phyloP scores from a whole-genome alignment of 2,888 invertebrate genomes.

The Dynastes hyllus region DNA sequence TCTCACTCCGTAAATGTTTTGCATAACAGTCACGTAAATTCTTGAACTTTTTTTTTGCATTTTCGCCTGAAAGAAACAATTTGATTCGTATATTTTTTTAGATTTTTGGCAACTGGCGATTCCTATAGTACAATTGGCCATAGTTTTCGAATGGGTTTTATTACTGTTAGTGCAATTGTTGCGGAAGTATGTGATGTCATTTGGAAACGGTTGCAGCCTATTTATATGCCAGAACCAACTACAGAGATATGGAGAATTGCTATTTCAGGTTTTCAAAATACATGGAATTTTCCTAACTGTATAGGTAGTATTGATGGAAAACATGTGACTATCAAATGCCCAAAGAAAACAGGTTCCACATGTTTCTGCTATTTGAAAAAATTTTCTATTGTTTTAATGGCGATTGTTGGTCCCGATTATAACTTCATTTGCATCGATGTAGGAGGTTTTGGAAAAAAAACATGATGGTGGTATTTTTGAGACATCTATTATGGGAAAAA shows the following conservation, averaged over 20 bases:
- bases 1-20: neutral
- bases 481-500: constrained; percentile 53
- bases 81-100: constrained; percentile 21
- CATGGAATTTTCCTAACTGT: neutral
- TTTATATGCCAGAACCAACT: constrained; percentile 53
- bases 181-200: constrained; percentile 56
- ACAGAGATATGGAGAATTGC: constrained; percentile 51
- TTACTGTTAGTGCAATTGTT: constrained; percentile 56
- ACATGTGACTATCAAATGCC: constrained; percentile 51
- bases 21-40: neutral
- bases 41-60: neutral
- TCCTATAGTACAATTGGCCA: constrained; percentile 54
- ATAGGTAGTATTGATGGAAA: neutral
- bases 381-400: constrained; percentile 53
- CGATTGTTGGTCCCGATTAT: constrained; percentile 52
- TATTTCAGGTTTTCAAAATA: neutral
- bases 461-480: constrained; percentile 56
- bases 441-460: constrained; percentile 55
- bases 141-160: constrained; percentile 57
- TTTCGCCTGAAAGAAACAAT: neutral
- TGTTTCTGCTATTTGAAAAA: constrained; percentile 53
- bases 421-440: constrained; percentile 56
- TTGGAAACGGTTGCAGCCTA: constrained; percentile 47
- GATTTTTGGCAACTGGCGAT: constrained; percentile 56
- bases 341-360: constrained; percentile 54